Evolutionary conservation across 2,888 invertebrate genomes (phyloP), one percentile per base, ranked within the genome.

Genomic region (Tinea semifulvella): DNA sequence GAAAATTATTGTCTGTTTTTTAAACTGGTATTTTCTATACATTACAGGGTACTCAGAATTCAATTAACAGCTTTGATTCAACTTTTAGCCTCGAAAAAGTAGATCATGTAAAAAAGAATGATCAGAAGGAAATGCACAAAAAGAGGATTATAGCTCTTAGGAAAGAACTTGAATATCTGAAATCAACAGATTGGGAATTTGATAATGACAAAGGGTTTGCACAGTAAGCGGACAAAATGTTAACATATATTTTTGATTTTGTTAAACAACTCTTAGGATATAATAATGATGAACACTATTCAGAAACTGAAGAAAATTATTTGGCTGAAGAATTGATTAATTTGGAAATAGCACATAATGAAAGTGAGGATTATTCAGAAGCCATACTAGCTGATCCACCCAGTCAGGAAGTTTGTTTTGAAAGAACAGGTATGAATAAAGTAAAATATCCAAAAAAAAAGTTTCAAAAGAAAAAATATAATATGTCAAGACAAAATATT

Each of bases 101-200:
- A 53, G 77, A 83, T 1, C 79, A 83, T 17, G 14, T 31, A 2
- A n/a, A n/a, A n/a, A n/a, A n/a, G n/a, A n/a, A n/a, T n/a, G n/a
- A n/a, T n/a, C n/a, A n/a, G n/a, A 83, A 85, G 28, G 91, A 91
- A 58, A 80, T 86, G 47, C 91, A 92, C 53, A 82, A 86, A 47
- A 89, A 88, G 58, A 82, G 91, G 50, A 82, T 92, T 46, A 88
- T 89, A 63, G 72, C 81, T 26, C 65, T 92, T 27, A 79, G 91
- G 47, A 91, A 89, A 63, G 90, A 92, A 68, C 68, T 92, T 46
- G 90, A 90, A 52, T 88, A 87, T 60, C 70, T 92, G n/a, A 90
- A 88, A 61, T 85, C 87, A 44, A 91, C 91, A 0, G 89, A 91
- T 59, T 92, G 92, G 92, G 88, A 89, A 67, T 92, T 89, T 73